Percentiles rank a stretch among this genome's conserved stretches.
Conservation (phyloP, 2,888 invertebrate genomes). For the Lasioglossum malachurum region DNA sequence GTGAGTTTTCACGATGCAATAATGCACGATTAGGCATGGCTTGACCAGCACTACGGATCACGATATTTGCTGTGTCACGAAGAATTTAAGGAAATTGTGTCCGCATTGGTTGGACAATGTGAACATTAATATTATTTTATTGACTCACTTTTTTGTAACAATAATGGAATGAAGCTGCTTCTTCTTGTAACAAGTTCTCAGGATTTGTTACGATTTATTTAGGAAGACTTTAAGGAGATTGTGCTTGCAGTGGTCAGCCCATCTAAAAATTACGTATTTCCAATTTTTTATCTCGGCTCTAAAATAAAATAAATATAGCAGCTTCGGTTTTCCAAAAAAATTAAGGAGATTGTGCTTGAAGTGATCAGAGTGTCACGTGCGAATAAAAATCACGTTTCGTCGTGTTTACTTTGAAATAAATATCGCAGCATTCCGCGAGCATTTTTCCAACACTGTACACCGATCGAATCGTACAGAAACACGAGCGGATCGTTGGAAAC, state of each 20-base stretch:
- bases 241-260: not conserved
- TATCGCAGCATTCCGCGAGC: not conserved
- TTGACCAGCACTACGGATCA: not conserved
- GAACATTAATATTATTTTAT: no score
- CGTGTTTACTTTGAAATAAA: not conserved
- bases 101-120: not conserved
- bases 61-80: no score
- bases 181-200: not conserved
- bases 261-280: not conserved
- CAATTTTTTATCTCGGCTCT: not conserved
- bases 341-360: not conserved
- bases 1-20: not conserved
- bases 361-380: not conserved
- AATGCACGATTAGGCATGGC: not conserved
- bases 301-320: not conserved
- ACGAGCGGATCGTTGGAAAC: constrained; percentile 11
- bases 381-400: not conserved
- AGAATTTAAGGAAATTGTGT: not conserved
- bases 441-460: constrained; percentile 1
- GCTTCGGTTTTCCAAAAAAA: not conserved
- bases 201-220: not conserved
- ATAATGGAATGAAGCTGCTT: no score
- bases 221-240: not conserved
- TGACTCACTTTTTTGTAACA: no score
- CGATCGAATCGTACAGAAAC: not conserved